Conservation (phyloP, 2,797 vertebrate species). For the Oreonectes daqikongensis region DNA sequence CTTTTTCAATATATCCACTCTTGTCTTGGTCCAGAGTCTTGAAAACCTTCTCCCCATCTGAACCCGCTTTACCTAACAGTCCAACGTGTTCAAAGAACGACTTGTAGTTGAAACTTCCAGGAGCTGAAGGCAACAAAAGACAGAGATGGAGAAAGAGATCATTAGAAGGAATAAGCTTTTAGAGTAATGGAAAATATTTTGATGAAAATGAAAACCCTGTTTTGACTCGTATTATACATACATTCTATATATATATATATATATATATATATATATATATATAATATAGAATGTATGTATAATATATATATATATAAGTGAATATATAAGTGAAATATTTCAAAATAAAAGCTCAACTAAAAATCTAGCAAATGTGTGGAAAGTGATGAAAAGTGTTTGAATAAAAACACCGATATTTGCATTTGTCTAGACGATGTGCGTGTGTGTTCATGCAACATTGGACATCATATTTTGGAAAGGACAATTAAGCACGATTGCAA, state of each 20-base stretch:
- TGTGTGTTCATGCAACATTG: conserved; percentile 56
- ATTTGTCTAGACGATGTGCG: conserved; percentile 44
- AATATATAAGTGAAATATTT: not conserved
- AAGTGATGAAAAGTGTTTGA: conserved; percentile 21
- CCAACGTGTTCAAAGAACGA: conserved; percentile 77
- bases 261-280: too few species aligned
- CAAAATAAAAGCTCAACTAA: not conserved
- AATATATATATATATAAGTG: too few species aligned
- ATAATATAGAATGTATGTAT: too few species aligned
- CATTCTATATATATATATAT: too few species aligned
- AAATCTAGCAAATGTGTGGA: not conserved
- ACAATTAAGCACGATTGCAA: conserved; percentile 62
- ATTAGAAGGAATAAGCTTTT: too few species aligned
- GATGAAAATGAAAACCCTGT: too few species aligned
- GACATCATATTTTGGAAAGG: conserved; percentile 66
- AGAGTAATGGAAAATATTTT: too few species aligned
- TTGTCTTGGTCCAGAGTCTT: conserved; percentile 77
- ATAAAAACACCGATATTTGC: conserved; percentile 60
- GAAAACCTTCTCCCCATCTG: conserved; percentile 72
- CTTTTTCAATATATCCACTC: conserved; percentile 81
- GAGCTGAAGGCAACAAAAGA: conserved; percentile 63
- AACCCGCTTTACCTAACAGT: conserved; percentile 64
- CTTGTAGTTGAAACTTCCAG: conserved; percentile 75
- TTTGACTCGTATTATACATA: too few species aligned
- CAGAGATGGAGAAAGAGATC: not conserved